Conservation (phyloP, 2,113 vertebrate genomes). For the Melierax canorus region DNA sequence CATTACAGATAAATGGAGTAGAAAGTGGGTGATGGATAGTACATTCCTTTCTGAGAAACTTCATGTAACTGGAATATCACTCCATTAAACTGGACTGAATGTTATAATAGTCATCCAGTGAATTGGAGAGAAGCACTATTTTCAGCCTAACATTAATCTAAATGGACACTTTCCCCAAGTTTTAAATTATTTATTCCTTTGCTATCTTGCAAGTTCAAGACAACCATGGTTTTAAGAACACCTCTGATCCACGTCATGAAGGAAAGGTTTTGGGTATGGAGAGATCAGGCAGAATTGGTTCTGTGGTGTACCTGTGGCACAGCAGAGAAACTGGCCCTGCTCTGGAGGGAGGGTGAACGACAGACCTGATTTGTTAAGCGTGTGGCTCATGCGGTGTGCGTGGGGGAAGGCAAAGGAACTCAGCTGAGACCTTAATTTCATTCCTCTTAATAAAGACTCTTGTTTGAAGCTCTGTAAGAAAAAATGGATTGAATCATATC, state of each 20-base stretch:
- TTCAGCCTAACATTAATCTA: conserved; percentile 37
- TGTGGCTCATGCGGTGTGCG: neutral
- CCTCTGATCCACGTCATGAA: neutral
- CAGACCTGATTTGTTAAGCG: neutral
- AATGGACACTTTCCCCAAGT: neutral
- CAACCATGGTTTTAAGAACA: neutral
- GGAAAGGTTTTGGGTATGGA: neutral
- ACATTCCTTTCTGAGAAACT: neutral
- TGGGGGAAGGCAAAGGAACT: neutral
- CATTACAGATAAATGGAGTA: neutral
- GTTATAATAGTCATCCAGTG: neutral
- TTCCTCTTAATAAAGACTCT: neutral
- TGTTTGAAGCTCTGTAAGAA: neutral
- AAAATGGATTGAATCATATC: neutral
- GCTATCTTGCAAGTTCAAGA: neutral
- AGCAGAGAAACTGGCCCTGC: neutral
- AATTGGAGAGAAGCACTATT: conserved; percentile 10
- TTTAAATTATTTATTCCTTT: conserved; percentile 31
- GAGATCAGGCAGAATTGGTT: too few species aligned
- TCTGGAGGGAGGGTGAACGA: neutral
- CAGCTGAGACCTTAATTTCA: neutral
- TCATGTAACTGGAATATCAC: neutral
- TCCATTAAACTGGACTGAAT: neutral
- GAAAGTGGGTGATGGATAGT: neutral
- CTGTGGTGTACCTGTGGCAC: neutral